phyloP scores from a whole-genome alignment of 2,797 vertebrate species.

The Novumbra hubbsi region DNA sequence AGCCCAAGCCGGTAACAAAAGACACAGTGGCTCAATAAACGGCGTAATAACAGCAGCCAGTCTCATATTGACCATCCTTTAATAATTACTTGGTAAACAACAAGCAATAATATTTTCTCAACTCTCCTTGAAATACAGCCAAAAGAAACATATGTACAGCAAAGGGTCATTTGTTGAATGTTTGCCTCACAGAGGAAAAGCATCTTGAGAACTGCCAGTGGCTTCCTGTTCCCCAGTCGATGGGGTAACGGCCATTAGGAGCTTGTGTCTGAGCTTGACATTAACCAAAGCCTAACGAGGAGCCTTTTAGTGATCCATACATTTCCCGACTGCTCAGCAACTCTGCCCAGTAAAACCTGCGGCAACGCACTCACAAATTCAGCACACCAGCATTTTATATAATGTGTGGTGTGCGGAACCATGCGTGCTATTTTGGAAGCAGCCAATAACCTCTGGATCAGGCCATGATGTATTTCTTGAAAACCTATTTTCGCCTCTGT shows the following conservation, averaged over 20 bases:
- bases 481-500: too few species aligned
- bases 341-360: conserved; percentile 16
- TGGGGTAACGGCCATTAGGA: background rate
- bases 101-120: background rate
- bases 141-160: background rate
- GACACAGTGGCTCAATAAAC: background rate
- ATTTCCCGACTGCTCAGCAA: conserved; percentile 29
- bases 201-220: background rate
- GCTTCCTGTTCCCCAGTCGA: background rate
- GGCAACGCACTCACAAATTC: conserved; percentile 19
- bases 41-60: background rate
- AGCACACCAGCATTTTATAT: conserved; percentile 17
- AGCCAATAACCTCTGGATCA: conserved; percentile 3
- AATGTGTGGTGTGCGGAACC: conserved; percentile 28
- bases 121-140: background rate
- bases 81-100: background rate
- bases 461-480: background rate
- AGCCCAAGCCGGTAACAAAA: background rate
- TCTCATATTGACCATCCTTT: background rate
- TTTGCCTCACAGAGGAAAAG: background rate
- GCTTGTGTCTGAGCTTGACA: conserved; percentile 1
- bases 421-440: conserved; percentile 1
- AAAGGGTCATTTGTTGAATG: background rate
- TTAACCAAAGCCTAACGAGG: conserved; percentile 10
- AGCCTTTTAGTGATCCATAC: conserved; percentile 7